phyloP scores from a whole-genome alignment of 2,797 vertebrate species.

The Pygocentrus nattereri region DNA sequence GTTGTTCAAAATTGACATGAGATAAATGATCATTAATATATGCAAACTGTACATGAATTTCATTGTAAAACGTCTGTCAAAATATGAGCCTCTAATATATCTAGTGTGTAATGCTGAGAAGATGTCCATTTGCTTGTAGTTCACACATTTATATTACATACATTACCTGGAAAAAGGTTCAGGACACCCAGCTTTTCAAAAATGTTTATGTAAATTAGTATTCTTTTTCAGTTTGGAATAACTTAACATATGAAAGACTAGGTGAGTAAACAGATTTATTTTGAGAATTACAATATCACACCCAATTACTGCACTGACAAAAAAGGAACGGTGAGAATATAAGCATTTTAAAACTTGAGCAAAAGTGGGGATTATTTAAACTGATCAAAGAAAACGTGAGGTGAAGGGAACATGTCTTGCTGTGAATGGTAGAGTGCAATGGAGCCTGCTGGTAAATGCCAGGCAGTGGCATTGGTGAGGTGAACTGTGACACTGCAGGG shows the following conservation, averaged over 20 bases:
- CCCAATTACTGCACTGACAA: too few relatives aligned
- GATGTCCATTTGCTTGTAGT: background rate
- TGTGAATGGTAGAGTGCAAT: constrained; percentile 7
- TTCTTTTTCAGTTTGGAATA: too few relatives aligned
- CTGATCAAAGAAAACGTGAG: background rate
- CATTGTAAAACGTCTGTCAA: background rate
- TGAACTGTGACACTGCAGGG: background rate
- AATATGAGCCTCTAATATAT: background rate
- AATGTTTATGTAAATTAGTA: too few relatives aligned
- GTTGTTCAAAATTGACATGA: background rate
- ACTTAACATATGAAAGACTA: too few relatives aligned
- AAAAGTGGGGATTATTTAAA: background rate
- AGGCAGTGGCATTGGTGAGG: constrained; percentile 6
- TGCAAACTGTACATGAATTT: background rate
- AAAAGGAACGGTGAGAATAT: too few relatives aligned
- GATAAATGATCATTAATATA: background rate
- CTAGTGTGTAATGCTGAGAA: background rate
- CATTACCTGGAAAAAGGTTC: too few relatives aligned
- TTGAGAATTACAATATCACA: too few relatives aligned
- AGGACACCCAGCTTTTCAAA: too few relatives aligned
- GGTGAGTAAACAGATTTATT: too few relatives aligned
- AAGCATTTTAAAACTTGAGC: background rate
- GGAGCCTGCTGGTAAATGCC: constrained; percentile 3
- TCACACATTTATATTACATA: background rate
- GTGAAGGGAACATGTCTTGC: background rate